phyloP scores from a whole-genome alignment of 1,140 invertebrate genomes.

The Zeugodacus cucurbitae region DNA sequence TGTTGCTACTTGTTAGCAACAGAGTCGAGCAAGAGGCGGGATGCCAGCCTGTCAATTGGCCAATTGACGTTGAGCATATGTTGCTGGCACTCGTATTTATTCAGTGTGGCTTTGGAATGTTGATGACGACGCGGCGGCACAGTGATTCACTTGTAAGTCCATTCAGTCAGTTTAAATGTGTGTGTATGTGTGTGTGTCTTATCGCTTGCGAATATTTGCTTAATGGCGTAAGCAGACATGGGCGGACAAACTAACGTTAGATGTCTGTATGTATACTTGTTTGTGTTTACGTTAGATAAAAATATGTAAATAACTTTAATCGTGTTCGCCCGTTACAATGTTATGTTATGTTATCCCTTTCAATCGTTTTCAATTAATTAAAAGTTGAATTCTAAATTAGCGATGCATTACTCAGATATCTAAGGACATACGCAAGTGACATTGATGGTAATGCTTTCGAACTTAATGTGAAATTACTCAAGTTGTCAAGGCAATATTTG shows the following conservation, averaged over 20 bases:
- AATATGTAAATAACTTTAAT: not conserved
- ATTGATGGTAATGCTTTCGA: too few relatives aligned
- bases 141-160: not conserved
- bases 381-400: not conserved
- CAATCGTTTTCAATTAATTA: not conserved
- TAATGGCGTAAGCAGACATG: not conserved
- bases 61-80: constrained; percentile 23
- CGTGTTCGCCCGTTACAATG: not conserved
- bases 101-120: constrained; percentile 18
- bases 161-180: too few relatives aligned
- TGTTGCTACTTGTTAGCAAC: not conserved
- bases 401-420: not conserved
- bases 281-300: not conserved
- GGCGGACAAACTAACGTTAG: not conserved
- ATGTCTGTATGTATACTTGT: not conserved
- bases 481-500: too few relatives aligned
- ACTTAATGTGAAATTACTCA: too few relatives aligned
- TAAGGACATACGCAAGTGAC: too few relatives aligned
- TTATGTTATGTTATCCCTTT: not conserved
- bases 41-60: constrained; percentile 17
- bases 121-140: not conserved
- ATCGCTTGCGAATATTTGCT: constrained; percentile 5
- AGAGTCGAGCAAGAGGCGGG: not conserved
- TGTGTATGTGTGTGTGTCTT: not conserved
- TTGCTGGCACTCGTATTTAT: not conserved